Base-by-base conservation (phyloP, 2,113 vertebrate species). In the Brachyistius frenatus region DNA sequence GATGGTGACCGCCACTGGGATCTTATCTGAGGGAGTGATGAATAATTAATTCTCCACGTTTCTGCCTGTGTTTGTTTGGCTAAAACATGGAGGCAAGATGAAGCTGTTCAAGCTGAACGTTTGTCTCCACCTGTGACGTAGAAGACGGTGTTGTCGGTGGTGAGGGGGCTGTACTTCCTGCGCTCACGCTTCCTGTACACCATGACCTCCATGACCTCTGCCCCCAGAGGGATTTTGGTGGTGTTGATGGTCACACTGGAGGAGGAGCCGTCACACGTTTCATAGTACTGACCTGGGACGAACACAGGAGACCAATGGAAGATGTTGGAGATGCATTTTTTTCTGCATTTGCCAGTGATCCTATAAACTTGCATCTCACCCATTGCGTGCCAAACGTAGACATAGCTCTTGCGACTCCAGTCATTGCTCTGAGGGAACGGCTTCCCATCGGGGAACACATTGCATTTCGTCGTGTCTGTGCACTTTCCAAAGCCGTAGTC, bases 351-450 rank as follows among this genome's bases (percentile, higher is more conserved):
- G 31, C 4, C 15, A 2, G 2, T 39, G 53, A 7, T 11, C n/a
- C 3, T 61, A 5, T 36, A 23, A 16, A 66, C 33, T 1, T 47
- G 30, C 2, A 1, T 57, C 91, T 88, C 75, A 98, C 98, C 98
- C 77, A 95, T 92, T 0, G 96, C 95, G 84, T 97, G 97, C 93
- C 98, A 99, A 32, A 98, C 80, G 0, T 98, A 99, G 86, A 99
- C 90, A 16, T 98, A 99, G 62, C 93, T 94, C 82, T 91, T 94
- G 73, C 80, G 95, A 33, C 91, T 95, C 96, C 97, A 95, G 69
- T 96, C 93, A 0, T 88, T 93, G 69, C 86, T 88, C 79, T 89
- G 94, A 37, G 96, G 96, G 83, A 99, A 98, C 23, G 96, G 94
- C 84, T 76, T 96, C 46, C 97, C 95, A 0, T 99, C 97, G 0